phyloP scores from a whole-genome alignment of 2,797 vertebrate genomes.

The Danio kyathit region DNA sequence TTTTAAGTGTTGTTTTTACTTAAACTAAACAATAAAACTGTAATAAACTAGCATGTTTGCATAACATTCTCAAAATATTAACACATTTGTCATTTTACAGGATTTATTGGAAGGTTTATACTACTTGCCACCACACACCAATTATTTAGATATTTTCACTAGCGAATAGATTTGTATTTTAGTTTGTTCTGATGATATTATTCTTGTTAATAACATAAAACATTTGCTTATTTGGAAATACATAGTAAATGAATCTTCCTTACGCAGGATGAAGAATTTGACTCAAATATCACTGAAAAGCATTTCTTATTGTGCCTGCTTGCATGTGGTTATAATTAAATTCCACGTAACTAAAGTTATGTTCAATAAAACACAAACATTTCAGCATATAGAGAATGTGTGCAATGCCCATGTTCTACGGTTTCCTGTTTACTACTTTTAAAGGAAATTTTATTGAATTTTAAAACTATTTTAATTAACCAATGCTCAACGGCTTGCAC shows the following conservation, averaged over 20 bases:
- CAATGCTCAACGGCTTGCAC: conserved; percentile 33
- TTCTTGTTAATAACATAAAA: too few species aligned
- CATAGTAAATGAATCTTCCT: too few species aligned
- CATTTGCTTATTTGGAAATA: too few species aligned
- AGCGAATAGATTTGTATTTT: background rate
- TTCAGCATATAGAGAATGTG: background rate
- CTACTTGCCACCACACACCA: background rate
- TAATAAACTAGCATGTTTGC: background rate
- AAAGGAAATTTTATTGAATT: background rate
- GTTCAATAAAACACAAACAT: background rate
- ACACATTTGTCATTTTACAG: background rate
- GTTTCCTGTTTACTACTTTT: background rate
- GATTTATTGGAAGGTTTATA: background rate
- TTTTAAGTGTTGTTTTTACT: too few species aligned
- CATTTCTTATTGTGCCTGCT: too few species aligned
- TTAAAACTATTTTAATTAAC: conserved; percentile 1
- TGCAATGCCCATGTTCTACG: background rate
- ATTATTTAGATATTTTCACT: background rate
- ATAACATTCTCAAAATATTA: background rate
- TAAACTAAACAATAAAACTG: too few species aligned
- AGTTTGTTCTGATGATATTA: background rate
- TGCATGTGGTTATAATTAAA: background rate
- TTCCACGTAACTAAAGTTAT: background rate
- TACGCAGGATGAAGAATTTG: too few species aligned
- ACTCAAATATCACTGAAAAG: too few species aligned